Base-by-base conservation (phyloP, 2,797 vertebrate genomes). In the Peromyscus eremicus region DNA sequence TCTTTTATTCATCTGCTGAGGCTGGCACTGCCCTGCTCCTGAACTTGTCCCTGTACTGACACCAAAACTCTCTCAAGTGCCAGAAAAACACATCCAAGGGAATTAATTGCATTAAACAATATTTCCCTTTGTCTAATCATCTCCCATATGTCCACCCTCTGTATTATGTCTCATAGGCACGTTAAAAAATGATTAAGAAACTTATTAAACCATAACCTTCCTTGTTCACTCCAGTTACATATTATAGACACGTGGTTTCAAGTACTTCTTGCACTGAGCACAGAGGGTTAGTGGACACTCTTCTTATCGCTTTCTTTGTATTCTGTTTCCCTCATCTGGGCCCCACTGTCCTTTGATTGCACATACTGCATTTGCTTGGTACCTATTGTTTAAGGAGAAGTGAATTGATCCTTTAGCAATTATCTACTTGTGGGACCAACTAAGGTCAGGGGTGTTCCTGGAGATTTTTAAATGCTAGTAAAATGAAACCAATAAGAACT, bases 371-470 rank as follows among this genome's bases (percentile, higher is more conserved):
- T 89, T 97, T 97, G 96, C 98, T 98, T 97, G 85, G 77, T 71
- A 27, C 85, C 97, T 97, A 97, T 98, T 98, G 95, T 98, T 98
- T 97, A 98, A 94, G 96, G 97, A 98, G 23, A 94, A 98, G 93
- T 91, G 93, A 98, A 98, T 96, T 98, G 98, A 98, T 98, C 97
- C 98, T 98, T 98, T 94, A 98, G 97, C 96, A 96, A 98, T 98
- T 98, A 97, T 93, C 98, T 97, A 97, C 97, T 98, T 98, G 97
- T 97, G 97, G 93, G 97, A 98, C 97, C 97, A 98, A 86, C 91
- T 64, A n/a, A 98, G 95, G 97, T 98, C 98, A 98, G 92, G 79
- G 89, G 93, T 98, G 97, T 91, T 86, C 71, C 89, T 95, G 77
- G 60, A 82, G 89, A 90, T n/a, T 84, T 97, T 96, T 84, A 96